Evolutionary conservation across 23 tunicate species (phyloP), one percentile per base, ranked within the genome.

Genomic region (Styela clava): DNA sequence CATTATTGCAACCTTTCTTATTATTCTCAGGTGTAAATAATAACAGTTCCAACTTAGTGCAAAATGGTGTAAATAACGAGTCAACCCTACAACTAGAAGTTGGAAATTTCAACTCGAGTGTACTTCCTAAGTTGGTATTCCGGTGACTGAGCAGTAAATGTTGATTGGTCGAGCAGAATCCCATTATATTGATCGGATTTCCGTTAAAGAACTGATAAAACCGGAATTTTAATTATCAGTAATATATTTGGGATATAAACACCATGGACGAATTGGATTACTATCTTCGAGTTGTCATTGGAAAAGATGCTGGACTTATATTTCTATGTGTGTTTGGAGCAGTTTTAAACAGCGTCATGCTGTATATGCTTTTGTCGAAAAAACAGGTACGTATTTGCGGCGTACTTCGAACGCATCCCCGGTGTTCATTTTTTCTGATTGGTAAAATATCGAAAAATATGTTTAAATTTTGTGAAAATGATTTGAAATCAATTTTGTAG

Each of bases 241-340:
- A 44, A 71, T 12, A 71, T 24, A 16, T 31, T 33, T 27, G 35
- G 35, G 37, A 29, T 18, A 71, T 18, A 16, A 32, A 31, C 35
- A 29, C 5, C 3, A 21, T 34, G 24, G 80, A 34, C 63, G 74
- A 64, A 35, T 52, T 74, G 44, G 87, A 88, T 61, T 69, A 35
- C 64, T 86, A 88, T 61, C 36, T 83, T 2, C 69, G 64, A 20
- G 22, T 84, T 28, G 64, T 87, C 25, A 62, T 24, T 20, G 85
- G 52, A 23, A 74, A 79, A 33, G 37, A 85, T 63, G 84, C 51
- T 18, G 52, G 78, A 21, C 74, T 84, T 18, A 31, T 89, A 34
- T 56, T 90, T 27, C 86, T 85, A 24, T 90, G 96, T 36, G 16
- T 90, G 2, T 64, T 68, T 62, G 96, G 96, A 23, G 64, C 82